Evolutionary conservation across 2,797 vertebrate species (phyloP).

Genomic region (Melopsittacus undulatus): DNA sequence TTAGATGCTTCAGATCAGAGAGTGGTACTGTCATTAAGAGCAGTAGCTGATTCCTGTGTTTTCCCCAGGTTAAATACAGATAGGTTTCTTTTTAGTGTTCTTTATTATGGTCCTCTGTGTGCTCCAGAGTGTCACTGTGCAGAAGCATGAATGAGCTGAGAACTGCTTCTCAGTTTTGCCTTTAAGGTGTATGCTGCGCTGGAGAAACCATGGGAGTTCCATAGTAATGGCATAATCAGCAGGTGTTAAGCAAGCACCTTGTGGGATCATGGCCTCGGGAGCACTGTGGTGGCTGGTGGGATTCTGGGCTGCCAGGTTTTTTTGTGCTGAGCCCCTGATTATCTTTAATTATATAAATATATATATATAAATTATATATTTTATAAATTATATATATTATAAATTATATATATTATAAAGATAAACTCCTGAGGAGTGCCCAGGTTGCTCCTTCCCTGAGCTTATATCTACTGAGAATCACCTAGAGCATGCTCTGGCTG

Average conservation of each 20-base stretch:
- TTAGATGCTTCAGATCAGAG: background rate
- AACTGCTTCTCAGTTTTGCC: background rate
- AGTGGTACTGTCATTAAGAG: background rate
- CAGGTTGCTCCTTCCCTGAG: background rate
- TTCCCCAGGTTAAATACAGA: background rate
- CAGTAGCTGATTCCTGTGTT: background rate
- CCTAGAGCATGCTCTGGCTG: background rate
- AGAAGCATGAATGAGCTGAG: background rate
- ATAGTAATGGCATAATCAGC: background rate
- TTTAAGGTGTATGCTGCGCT: background rate
- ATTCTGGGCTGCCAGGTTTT: background rate
- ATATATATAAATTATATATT: background rate
- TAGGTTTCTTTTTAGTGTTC: background rate
- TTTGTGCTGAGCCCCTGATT: background rate
- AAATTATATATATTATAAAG: background rate
- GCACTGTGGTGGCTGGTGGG: background rate
- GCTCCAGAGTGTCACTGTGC: background rate
- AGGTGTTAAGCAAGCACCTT: background rate
- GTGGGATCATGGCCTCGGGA: background rate
- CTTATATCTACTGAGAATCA: background rate
- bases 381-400: too few species aligned
- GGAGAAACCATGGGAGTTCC: background rate
- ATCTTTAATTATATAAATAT: background rate
- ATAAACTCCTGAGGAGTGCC: background rate
- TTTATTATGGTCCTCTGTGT: background rate